These are phyloP conservation scores for Merodon equestris DNA, from an alignment of 2,888 invertebrate species.

Conservation along the genomic window DNA sequence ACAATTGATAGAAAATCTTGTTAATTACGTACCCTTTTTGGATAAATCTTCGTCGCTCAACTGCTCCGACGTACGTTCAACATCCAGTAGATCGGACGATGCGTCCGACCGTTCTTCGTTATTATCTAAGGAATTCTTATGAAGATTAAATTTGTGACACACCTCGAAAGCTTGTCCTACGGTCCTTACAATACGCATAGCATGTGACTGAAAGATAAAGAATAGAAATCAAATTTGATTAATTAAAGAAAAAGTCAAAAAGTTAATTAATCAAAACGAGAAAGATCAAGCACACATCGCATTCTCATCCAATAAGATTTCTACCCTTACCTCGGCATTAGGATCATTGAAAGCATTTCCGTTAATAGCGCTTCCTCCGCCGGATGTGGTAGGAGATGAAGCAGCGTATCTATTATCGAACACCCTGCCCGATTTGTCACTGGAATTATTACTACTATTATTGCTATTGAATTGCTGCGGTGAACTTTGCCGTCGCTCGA, in stretches of 20 bases:
- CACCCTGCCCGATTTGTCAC: conserved; percentile 72
- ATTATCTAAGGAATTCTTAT: conserved; percentile 79
- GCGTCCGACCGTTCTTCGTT: conserved; percentile 79
- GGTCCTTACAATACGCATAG: conserved; percentile 98
- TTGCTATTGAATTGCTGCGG: conserved; percentile 71
- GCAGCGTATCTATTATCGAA: conserved; percentile 70
- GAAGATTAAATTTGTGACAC: conserved; percentile 95
- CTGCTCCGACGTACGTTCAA: conserved; percentile 78
- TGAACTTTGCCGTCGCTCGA: conserved; percentile 72
- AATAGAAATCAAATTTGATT: conserved; percentile 31
- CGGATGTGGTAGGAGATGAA: conserved; percentile 18
- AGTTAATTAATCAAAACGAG: conserved; percentile 13
- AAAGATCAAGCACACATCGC: background rate
- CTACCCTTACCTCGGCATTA: conserved; percentile 68
- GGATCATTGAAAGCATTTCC: conserved; percentile 56
- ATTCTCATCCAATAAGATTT: background rate
- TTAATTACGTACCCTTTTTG: conserved; percentile 82
- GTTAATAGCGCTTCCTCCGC: conserved; percentile 12
- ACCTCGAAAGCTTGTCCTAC: conserved; percentile 99
- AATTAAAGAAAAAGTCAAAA: background rate
- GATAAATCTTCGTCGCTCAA: conserved; percentile 80
- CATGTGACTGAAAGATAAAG: conserved; percentile 90
- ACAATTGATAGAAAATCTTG: no score
- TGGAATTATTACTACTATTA: background rate
- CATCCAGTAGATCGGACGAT: conserved; percentile 78